Percentiles rank a stretch among this genome's conserved stretches.
Conservation (phyloP, 2,888 invertebrate species). For the Embidobia sp. region DNA sequence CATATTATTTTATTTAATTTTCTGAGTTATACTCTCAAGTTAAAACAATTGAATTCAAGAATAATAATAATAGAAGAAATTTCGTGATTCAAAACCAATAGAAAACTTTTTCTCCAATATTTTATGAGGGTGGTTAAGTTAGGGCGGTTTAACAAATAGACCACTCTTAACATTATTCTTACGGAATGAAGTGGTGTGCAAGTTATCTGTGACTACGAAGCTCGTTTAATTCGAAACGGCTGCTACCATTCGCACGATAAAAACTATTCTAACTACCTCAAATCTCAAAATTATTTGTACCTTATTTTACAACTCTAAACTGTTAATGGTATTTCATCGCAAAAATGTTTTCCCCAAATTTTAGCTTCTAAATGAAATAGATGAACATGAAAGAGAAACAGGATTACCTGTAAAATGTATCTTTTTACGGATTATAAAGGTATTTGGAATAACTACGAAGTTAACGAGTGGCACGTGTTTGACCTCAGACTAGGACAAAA, state of each 20-base stretch:
- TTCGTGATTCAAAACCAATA: constrained; percentile 5
- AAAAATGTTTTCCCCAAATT: not conserved
- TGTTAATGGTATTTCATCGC: not conserved
- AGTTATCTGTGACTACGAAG: constrained; percentile 46
- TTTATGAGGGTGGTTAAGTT: constrained; percentile 51
- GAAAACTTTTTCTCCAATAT: constrained; percentile 38
- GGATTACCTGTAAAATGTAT: too few species aligned
- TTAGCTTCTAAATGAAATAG: not conserved
- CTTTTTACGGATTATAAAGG: not conserved
- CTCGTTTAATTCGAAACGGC: constrained; percentile 61
- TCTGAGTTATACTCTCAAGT: not conserved
- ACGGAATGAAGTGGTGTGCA: constrained; percentile 52
- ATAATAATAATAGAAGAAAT: not conserved
- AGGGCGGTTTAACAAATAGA: constrained; percentile 63
- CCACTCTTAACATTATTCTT: constrained; percentile 64
- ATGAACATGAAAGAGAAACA: too few species aligned
- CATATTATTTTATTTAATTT: too few species aligned
- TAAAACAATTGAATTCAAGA: too few species aligned
- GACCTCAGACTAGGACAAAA: constrained; percentile 22
- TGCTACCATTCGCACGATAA: constrained; percentile 65
- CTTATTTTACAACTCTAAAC: not conserved
- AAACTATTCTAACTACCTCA: constrained; percentile 43
- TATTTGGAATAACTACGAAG: not conserved
- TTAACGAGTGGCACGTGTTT: constrained; percentile 19
- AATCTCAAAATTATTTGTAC: constrained; percentile 38